Base-by-base conservation (phyloP, 2,888 invertebrate species). In the Andrena praecox region DNA sequence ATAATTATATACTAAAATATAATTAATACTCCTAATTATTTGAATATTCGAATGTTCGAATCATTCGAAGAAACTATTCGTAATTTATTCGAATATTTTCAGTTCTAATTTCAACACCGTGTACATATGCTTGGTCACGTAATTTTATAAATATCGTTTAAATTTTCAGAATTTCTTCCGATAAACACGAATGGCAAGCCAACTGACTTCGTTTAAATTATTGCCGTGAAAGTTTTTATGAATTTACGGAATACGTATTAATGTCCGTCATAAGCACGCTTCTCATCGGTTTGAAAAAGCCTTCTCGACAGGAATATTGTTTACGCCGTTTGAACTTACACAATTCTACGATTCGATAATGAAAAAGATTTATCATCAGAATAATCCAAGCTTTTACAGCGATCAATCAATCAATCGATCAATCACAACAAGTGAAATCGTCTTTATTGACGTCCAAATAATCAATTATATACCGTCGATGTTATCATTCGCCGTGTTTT, bases 331-430 rank as follows among this genome's bases (percentile, higher is more conserved):
- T 35, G 29, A 8, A 0, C 24, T 24, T 12, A 16, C 8, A 48
- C 6, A 62, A 42, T 52, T 68, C n/a, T 35, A 50, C 24, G 33
- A 27, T 27, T 52, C 5, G 60, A 42, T 12, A 20, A 27, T n/a
- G 1, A 12, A 33, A 24, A 52, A 77, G 50, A 52, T 33, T 62
- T 35, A 31, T 52, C 12, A 33, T 63, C 35, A 5, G 12, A 66
- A 62, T 29, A 54, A 77, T 42, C 42, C 10, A n/a, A 59, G 42
- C 33, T 10, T 63, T 27, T 31, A 16, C n/a, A 52, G 27, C 68
- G 56, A 68, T 79, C 77, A 42, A 67, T 76, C 63, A 35, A 76
- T 79, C 77, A 42, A 67, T 76, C 56, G 48, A 79, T 76, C 79
- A 79, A 79, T 66, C 76, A 80, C 68, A 35, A 35, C 68, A 68